phyloP scores from a whole-genome alignment of 2,797 vertebrate species.

The Sphenodon punctatus region DNA sequence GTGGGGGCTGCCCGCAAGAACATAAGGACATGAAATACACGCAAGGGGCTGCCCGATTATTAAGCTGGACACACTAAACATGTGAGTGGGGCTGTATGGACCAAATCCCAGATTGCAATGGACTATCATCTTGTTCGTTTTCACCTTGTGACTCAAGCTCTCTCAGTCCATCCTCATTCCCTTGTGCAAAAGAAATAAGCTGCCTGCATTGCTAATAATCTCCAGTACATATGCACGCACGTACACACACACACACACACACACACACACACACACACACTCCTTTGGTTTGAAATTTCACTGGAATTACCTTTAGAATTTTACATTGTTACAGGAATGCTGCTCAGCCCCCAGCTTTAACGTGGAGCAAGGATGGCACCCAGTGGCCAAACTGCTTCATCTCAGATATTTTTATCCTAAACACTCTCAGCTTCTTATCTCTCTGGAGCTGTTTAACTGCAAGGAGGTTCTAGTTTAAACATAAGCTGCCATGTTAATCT shows the following conservation, averaged over 20 bases:
- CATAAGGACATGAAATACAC: too few species aligned
- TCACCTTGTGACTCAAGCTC: too few species aligned
- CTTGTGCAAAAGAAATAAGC: background rate
- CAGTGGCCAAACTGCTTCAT: constrained; percentile 77
- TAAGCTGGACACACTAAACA: too few species aligned
- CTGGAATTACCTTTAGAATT: constrained; percentile 47
- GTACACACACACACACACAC: constrained; percentile 33
- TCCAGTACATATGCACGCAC: constrained; percentile 38
- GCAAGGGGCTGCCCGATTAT: too few species aligned
- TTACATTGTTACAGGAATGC: constrained; percentile 46
- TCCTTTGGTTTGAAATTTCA: constrained; percentile 52
- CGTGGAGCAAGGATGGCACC: constrained; percentile 83
- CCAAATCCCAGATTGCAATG: too few species aligned
- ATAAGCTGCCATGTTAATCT: background rate
- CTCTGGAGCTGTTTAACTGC: background rate
- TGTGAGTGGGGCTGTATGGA: too few species aligned
- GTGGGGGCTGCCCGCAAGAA: too few species aligned
- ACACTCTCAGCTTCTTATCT: constrained; percentile 3
- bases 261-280: constrained; percentile 25
- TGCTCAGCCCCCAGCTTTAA: constrained; percentile 42
- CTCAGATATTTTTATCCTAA: constrained; percentile 37
- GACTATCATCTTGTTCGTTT: too few species aligned
- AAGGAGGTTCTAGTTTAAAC: background rate
- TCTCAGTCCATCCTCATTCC: background rate
- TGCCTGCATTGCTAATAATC: constrained; percentile 24